A percentile compares a stretch with the other conserved stretches of the same genome.
These are phyloP conservation scores for Hypsibius dujardini DNA, from an alignment of 1,140 invertebrate species.

Conservation along the genomic window DNA sequence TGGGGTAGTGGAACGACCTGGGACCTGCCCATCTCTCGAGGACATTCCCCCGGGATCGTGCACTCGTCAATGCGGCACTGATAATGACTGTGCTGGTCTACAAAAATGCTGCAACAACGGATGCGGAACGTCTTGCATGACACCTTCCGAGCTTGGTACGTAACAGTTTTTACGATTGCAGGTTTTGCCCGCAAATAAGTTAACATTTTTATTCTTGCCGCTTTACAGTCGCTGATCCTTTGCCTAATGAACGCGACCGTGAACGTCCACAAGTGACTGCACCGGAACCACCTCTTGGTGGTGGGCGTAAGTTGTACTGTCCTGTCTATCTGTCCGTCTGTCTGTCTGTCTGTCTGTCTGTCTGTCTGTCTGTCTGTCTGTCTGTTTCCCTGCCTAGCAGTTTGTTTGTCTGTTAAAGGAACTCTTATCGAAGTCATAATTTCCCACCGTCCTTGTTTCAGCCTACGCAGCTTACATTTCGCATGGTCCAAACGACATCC, in stretches of 20 bases:
- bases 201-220: not conserved
- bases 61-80: slow-evolving; percentile 32
- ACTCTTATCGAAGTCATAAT: not conserved
- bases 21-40: slow-evolving; percentile 7
- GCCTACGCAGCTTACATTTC: slow-evolving; percentile 10
- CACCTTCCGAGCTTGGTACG: slow-evolving; percentile 33
- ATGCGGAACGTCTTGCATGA: slow-evolving; percentile 51
- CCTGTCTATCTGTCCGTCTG: not conserved
- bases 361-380: no score
- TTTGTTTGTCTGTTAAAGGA: no score
- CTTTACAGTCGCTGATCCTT: not conserved
- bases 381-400: no score
- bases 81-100: slow-evolving; percentile 56
- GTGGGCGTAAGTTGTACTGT: not conserved
- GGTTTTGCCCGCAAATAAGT: not conserved
- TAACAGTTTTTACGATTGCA: no score
- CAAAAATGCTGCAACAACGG: slow-evolving; percentile 63
- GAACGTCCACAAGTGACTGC: not conserved
- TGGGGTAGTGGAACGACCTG: not conserved
- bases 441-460: not conserved
- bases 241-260: not conserved
- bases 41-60: slow-evolving; percentile 11
- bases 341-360: no score
- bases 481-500: not conserved
- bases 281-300: not conserved